Conservation (phyloP, 2,797 vertebrate species). For the Anguilla anguilla region DNA sequence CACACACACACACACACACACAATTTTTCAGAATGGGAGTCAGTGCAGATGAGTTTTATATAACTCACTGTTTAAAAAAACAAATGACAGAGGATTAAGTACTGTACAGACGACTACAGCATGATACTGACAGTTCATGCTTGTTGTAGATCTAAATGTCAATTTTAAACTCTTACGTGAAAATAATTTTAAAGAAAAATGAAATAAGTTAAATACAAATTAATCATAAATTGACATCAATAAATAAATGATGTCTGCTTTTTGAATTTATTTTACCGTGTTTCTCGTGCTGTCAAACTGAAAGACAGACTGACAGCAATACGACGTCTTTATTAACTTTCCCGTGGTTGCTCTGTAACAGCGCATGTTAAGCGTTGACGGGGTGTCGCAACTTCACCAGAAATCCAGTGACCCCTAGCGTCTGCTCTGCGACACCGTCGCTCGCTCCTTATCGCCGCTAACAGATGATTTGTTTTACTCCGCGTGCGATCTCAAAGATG, state of each 20-base stretch:
- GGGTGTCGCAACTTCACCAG: slow-evolving; percentile 12
- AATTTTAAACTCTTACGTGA: background rate
- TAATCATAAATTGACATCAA: background rate
- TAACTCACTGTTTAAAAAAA: background rate
- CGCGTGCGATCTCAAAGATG: background rate
- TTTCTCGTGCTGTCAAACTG: background rate
- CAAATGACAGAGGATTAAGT: background rate
- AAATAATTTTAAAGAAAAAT: no score
- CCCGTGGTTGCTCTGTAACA: background rate
- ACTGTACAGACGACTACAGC: background rate
- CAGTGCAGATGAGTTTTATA: background rate
- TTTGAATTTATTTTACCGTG: background rate
- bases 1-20: background rate
- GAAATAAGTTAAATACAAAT: background rate
- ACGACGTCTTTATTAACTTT: background rate
- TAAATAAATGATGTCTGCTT: background rate
- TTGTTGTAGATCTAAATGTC: background rate
- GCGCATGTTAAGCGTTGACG: background rate
- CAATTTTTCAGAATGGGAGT: background rate
- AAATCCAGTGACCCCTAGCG: slow-evolving; percentile 34
- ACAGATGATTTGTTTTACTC: background rate
- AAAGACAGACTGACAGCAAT: background rate
- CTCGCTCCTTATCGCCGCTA: background rate
- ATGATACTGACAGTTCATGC: background rate
- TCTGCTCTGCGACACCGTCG: slow-evolving; percentile 32